phyloP scores from a whole-genome alignment of 2,888 invertebrate genomes.

The Campoplex nolae region DNA sequence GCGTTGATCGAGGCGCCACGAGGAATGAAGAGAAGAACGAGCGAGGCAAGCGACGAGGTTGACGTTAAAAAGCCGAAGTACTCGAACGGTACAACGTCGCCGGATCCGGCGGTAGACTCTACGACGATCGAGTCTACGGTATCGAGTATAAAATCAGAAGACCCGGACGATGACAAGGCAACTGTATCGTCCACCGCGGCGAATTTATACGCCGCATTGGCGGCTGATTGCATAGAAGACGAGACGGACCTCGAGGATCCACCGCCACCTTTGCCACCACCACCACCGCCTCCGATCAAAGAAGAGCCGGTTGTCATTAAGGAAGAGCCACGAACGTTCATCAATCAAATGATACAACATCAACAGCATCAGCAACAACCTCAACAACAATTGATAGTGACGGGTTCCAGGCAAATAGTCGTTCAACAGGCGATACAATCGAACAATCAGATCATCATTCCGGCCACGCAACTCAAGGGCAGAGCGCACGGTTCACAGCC shows the following conservation, averaged over 20 bases:
- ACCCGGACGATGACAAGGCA: slow-evolving; percentile 86
- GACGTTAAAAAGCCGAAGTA: slow-evolving; percentile 85
- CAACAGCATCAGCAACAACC: slow-evolving; percentile 80
- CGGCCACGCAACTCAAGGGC: slow-evolving; percentile 77
- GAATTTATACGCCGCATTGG: slow-evolving; percentile 93
- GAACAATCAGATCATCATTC: slow-evolving; percentile 81
- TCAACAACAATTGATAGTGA: slow-evolving; percentile 81
- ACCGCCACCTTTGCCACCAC: slow-evolving; percentile 37
- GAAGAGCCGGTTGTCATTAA: slow-evolving; percentile 55
- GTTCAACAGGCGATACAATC: slow-evolving; percentile 83
- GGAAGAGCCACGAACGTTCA: slow-evolving; percentile 73
- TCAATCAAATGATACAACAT: slow-evolving; percentile 72
- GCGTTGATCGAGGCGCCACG: slow-evolving; percentile 80
- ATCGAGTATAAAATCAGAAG: slow-evolving; percentile 84
- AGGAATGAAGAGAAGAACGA: slow-evolving; percentile 83
- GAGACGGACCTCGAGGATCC: slow-evolving; percentile 87
- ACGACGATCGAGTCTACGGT: slow-evolving; percentile 85
- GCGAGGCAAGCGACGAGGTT: slow-evolving; percentile 82
- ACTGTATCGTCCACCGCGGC: slow-evolving; percentile 93
- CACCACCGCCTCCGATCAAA: slow-evolving; percentile 42
- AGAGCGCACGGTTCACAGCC: slow-evolving; percentile 78
- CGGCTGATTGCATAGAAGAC: slow-evolving; percentile 93
- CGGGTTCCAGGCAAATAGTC: slow-evolving; percentile 86
- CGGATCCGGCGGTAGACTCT: slow-evolving; percentile 81
- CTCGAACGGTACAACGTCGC: slow-evolving; percentile 82